phyloP scores from a whole-genome alignment of 2,888 invertebrate species.

The Imbricaverruca yamaguchii region DNA sequence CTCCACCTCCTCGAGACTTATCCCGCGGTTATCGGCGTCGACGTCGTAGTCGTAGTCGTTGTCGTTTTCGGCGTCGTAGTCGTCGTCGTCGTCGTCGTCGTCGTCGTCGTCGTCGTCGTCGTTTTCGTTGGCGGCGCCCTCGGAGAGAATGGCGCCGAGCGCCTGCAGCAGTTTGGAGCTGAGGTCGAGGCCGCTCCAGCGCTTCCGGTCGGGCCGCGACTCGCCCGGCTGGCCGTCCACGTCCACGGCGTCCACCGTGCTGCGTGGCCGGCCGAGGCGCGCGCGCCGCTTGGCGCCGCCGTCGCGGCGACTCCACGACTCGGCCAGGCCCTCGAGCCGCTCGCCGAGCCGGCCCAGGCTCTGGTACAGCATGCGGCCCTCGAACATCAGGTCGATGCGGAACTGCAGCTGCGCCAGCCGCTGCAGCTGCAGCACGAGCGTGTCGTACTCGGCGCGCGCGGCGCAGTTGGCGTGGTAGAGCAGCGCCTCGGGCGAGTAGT shows the following conservation, averaged over 20 bases:
- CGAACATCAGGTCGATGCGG: slow-evolving; percentile 70
- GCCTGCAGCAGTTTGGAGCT: slow-evolving; percentile 64
- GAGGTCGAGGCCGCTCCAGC: slow-evolving; percentile 65
- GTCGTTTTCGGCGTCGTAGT: slow-evolving; percentile 23
- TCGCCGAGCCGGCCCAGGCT: slow-evolving; percentile 61
- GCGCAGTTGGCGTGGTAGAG: slow-evolving; percentile 56
- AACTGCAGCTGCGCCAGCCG: slow-evolving; percentile 71
- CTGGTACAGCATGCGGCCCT: slow-evolving; percentile 64
- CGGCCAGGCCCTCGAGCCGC: slow-evolving; percentile 34
- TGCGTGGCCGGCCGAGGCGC: slow-evolving; percentile 31
- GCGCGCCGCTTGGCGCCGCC: slow-evolving; percentile 31
- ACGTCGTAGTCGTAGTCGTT: slow-evolving; percentile 32
- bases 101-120: slow-evolving; percentile 67
- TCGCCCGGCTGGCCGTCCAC: slow-evolving; percentile 51
- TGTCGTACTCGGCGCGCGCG: slow-evolving; percentile 56
- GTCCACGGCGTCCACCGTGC: slow-evolving; percentile 33
- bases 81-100: slow-evolving; percentile 52
- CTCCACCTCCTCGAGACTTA: slow-evolving; percentile 28
- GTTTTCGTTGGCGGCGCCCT: slow-evolving; percentile 57
- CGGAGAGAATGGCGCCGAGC: slow-evolving; percentile 58
- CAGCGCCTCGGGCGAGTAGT: slow-evolving; percentile 68
- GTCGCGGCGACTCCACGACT: slow-evolving; percentile 30
- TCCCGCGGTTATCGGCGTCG: slow-evolving; percentile 25
- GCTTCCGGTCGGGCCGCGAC: slow-evolving; percentile 42
- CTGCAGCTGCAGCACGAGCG: slow-evolving; percentile 66